Evolutionary conservation across 2,113 vertebrate genomes (phyloP), one percentile per base, ranked within the genome.

Genomic region (Recurvirostra avosetta): DNA sequence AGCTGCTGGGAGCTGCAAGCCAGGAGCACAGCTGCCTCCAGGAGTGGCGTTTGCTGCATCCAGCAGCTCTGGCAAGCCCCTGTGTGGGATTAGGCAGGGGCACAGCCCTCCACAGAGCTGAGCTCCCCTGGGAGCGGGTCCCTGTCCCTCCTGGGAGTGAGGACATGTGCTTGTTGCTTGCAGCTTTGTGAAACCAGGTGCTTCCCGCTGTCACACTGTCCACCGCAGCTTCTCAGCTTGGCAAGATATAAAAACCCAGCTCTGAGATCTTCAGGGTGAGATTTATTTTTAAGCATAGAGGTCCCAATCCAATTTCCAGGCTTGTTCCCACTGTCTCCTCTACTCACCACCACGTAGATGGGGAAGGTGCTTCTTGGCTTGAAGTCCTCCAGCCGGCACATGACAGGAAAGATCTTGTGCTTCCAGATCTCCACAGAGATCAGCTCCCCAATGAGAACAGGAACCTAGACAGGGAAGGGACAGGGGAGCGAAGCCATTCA

Each of bases 341-440:
- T 38, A 98, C 99, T 98, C 97, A 99, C 99, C 99, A 99, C 99
- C 97, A 99, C 97, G 15, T 99, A 99, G 93, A 99, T 98, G 50
- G 98, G 99, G 94, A 99, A 99, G 4, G 99, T 99, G 93, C 98
- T 99, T 78, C 98, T 98, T 0, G 99, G 99, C 53, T 98, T 99
- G 96, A 99, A 99, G 97, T 99, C 99, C 71, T 99, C 96, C 83
- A 99, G 98, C 59, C 74, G 98, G 95, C 99, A 99, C 32, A 99
- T 91, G 83, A 99, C 96, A 0, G 99, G 98, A 65, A 99, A 99
- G 65, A 99, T 95, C 86, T 99, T 99, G 83, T 98, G 98, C 95
- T 99, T 99, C 99, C 99, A 99, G 93, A 99, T 95, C 97, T 99
- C 99, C 8, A 98, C 97, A 6, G 98, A 96, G 66, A 99, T 99